Evolutionary conservation across 2,797 vertebrate species (phyloP).

Genomic region (Onychomys torridus): DNA sequence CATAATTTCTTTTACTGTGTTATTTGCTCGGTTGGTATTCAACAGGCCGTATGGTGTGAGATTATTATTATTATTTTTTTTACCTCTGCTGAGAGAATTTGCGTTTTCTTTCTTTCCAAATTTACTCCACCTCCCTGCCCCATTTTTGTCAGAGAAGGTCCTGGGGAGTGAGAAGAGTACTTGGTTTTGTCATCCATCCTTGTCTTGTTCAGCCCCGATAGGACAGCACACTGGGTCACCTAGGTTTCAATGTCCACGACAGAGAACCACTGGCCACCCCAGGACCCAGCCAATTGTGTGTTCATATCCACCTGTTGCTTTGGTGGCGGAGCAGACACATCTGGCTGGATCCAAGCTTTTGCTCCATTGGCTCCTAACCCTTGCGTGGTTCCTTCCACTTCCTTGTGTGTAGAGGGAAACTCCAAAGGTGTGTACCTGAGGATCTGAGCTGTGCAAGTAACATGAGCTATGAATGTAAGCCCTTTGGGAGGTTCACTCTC

Average conservation of each 20-base stretch:
- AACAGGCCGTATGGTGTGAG: background rate
- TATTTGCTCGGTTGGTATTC: slow-evolving; percentile 33
- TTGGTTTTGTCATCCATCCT: background rate
- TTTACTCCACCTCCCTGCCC: background rate
- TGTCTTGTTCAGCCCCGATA: rapidly evolving
- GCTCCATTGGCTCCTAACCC: background rate
- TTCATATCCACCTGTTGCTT: background rate
- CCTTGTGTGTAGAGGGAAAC: background rate
- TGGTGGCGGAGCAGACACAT: background rate
- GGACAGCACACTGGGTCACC: background rate
- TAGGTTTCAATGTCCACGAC: background rate
- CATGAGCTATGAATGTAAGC: background rate
- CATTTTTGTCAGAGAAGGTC: background rate
- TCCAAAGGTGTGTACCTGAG: background rate
- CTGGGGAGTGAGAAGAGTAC: background rate
- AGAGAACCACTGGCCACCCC: background rate
- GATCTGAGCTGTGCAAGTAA: background rate
- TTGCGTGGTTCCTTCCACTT: background rate
- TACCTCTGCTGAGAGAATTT: slow-evolving; percentile 17
- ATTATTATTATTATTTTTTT: too few species aligned
- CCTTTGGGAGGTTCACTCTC: background rate
- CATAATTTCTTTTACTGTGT: background rate
- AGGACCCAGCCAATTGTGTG: background rate
- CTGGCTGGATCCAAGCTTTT: background rate
- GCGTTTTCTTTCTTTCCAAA: slow-evolving; percentile 18